Conservation (phyloP, 1,140 invertebrate genomes). For the Schlechtendalia chinensis region DNA sequence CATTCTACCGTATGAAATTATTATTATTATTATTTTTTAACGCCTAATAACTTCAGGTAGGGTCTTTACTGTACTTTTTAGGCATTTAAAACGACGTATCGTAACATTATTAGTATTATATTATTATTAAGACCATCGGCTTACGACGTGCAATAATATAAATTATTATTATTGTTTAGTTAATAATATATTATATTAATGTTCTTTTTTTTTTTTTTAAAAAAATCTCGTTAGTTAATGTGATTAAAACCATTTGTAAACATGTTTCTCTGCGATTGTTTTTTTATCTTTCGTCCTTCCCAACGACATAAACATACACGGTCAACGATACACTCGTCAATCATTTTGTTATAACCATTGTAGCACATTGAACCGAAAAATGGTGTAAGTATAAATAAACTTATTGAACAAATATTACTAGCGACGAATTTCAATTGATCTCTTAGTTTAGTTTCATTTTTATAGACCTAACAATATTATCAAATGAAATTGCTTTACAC, state of each 20-base stretch:
- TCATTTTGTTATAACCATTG: no score
- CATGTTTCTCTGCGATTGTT: neutral
- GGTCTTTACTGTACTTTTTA: conserved; percentile 8
- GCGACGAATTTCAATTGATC: no score
- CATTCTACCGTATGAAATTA: neutral
- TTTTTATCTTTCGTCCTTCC: no score
- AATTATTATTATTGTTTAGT: conserved; percentile 34
- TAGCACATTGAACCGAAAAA: no score
- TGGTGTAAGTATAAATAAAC: no score
- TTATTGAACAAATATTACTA: no score
- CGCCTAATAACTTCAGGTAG: conserved; percentile 2
- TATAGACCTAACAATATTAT: no score
- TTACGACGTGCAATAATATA: conserved; percentile 30
- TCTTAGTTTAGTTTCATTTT: no score
- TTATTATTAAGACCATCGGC: conserved; percentile 21
- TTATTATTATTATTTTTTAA: neutral
- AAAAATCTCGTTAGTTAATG: conserved; percentile 6
- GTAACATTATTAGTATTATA: neutral
- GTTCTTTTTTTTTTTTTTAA: conserved; percentile 26
- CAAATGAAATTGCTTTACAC: no score
- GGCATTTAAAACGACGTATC: neutral
- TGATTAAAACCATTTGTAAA: conserved; percentile 23
- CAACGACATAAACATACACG: no score
- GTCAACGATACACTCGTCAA: no score
- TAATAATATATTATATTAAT: conserved; percentile 16